phyloP scores from a whole-genome alignment of 2,113 vertebrate species.

The Labeo catla region DNA sequence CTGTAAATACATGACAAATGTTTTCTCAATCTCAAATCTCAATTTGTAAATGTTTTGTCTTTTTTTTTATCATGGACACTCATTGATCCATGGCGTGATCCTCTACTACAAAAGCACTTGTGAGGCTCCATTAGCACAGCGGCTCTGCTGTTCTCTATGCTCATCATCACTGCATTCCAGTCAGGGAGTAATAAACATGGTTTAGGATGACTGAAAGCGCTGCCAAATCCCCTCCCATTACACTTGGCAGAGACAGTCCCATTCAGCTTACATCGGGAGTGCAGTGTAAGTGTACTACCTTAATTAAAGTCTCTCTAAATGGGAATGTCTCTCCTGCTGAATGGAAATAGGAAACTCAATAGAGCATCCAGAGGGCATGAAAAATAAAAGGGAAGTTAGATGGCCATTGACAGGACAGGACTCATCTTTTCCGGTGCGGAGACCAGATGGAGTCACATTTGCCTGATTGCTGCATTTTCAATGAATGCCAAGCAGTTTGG shows the following conservation, averaged over 20 bases:
- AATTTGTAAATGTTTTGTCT: neutral
- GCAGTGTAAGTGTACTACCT: conserved; percentile 47
- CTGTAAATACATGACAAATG: neutral
- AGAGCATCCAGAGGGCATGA: conserved; percentile 41
- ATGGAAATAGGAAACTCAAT: conserved; percentile 24
- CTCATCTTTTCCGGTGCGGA: neutral
- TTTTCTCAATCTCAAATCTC: neutral
- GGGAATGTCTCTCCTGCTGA: conserved; percentile 20
- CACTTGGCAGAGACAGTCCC: conserved; percentile 40
- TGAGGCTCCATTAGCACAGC: neutral
- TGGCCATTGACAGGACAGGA: neutral
- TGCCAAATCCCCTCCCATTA: conserved; percentile 47
- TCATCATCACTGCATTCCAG: conserved; percentile 23
- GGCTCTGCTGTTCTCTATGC: no score
- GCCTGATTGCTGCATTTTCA: neutral
- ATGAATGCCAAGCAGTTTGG: neutral
- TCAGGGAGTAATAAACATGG: conserved; percentile 37
- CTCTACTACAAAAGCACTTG: neutral
- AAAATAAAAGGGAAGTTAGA: conserved; percentile 33
- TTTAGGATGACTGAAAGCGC: conserved; percentile 9
- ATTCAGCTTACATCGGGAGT: conserved; percentile 10
- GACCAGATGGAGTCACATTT: neutral
- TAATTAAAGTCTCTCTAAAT: conserved; percentile 53
- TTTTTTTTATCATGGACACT: neutral
- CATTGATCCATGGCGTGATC: neutral